A percentile compares a stretch with the other conserved stretches of the same genome.
phyloP scores from a whole-genome alignment of 2,888 invertebrate species.

The Busseola fusca region DNA sequence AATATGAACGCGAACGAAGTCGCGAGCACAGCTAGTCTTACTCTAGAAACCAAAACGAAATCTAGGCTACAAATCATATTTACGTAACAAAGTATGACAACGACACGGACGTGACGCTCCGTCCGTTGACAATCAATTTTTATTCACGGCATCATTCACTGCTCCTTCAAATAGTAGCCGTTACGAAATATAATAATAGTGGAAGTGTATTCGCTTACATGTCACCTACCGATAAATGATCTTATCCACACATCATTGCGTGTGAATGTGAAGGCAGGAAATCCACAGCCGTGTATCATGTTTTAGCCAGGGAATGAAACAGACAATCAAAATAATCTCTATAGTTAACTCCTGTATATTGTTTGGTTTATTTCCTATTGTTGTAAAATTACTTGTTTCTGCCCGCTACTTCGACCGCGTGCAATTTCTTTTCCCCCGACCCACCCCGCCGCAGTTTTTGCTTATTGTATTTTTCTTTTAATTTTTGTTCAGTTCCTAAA shows the following conservation, averaged over 20 bases:
- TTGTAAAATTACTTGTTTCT: background rate
- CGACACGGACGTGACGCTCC: constrained; percentile 54
- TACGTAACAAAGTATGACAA: constrained; percentile 49
- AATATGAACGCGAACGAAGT: background rate
- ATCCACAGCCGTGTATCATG: constrained; percentile 35
- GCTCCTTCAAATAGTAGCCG: constrained; percentile 53
- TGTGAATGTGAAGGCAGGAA: constrained; percentile 47
- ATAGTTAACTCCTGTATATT: constrained; percentile 1
- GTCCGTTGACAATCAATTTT: constrained; percentile 51
- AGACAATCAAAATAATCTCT: constrained; percentile 19
- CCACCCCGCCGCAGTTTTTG: background rate
- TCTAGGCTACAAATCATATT: constrained; percentile 33
- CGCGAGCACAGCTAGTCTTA: background rate
- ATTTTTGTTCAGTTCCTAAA: no score
- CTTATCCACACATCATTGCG: constrained; percentile 53
- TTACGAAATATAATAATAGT: constrained; percentile 63
- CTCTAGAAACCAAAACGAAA: constrained; percentile 7
- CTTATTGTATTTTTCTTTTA: no score
- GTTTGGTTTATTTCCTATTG: constrained; percentile 21
- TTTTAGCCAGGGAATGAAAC: constrained; percentile 24
- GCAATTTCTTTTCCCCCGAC: background rate
- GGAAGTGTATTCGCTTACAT: constrained; percentile 49
- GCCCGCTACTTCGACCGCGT: background rate
- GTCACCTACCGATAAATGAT: constrained; percentile 44
- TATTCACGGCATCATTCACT: constrained; percentile 57